phyloP scores from a whole-genome alignment of 1,140 invertebrate species.

The Cotesia chilonis region DNA sequence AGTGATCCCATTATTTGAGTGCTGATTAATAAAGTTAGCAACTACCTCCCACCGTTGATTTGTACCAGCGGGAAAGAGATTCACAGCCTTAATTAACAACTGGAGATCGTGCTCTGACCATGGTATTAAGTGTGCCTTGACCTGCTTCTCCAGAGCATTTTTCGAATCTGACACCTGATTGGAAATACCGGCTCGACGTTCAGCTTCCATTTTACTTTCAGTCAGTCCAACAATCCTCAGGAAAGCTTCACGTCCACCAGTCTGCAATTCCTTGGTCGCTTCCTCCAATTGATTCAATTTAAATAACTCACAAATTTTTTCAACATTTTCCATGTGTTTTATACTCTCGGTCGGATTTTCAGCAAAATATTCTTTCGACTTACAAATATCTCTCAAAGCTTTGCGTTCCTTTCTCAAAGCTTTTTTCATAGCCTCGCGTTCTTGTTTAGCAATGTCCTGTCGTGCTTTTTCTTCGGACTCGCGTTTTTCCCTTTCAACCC shows the following conservation, averaged over 20 bases:
- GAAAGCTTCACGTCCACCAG: slow-evolving; percentile 73
- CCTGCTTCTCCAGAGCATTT: slow-evolving; percentile 52
- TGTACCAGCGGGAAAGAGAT: slow-evolving; percentile 95
- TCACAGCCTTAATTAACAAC: slow-evolving; percentile 93
- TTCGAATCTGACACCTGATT: slow-evolving; percentile 48
- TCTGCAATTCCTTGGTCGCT: slow-evolving; percentile 76
- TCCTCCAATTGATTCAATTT: slow-evolving; percentile 77
- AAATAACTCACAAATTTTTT: slow-evolving; percentile 88
- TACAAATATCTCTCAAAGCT: slow-evolving; percentile 82
- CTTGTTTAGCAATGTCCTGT: slow-evolving; percentile 84
- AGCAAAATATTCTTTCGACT: slow-evolving; percentile 88
- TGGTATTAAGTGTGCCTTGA: slow-evolving; percentile 64
- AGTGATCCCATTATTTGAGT: slow-evolving; percentile 68
- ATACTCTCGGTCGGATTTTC: slow-evolving; percentile 78
- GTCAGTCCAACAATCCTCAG: slow-evolving; percentile 74
- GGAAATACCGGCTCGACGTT: slow-evolving; percentile 70
- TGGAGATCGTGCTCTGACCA: slow-evolving; percentile 88
- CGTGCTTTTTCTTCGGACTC: slow-evolving; percentile 83
- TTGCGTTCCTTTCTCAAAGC: slow-evolving; percentile 88
- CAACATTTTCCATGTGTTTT: slow-evolving; percentile 86
- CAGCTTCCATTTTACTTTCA: slow-evolving; percentile 79
- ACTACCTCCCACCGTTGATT: slow-evolving; percentile 96
- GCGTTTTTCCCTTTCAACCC: slow-evolving; percentile 81
- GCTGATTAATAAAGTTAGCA: slow-evolving; percentile 95
- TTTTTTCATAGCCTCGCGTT: slow-evolving; percentile 85